phyloP scores from a whole-genome alignment of 2,113 vertebrate species.

The Takifugu bimaculatus region DNA sequence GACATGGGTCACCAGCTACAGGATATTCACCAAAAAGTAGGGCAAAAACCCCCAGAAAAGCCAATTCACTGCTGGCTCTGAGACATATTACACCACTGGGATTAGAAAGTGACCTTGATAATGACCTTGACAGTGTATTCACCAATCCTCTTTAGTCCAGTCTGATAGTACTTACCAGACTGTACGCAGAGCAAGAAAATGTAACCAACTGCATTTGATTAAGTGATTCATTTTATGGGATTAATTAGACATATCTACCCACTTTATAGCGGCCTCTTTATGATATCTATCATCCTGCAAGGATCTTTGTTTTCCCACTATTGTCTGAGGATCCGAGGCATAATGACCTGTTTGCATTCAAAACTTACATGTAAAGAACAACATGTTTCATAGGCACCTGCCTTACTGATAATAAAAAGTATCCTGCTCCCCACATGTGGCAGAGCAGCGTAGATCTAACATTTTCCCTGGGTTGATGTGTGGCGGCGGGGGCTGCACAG shows the following conservation, averaged over 20 bases:
- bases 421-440: constrained; percentile 1
- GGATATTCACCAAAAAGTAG: not conserved
- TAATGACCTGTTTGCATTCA: constrained; percentile 8
- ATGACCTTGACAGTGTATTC: too few species aligned
- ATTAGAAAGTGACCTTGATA: too few species aligned
- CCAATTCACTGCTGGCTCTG: not conserved
- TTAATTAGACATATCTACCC: constrained; percentile 21
- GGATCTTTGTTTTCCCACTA: constrained; percentile 51
- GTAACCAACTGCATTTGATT: too few species aligned
- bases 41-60: not conserved
- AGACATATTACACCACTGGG: too few species aligned
- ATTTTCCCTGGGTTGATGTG: constrained; percentile 38
- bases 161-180: too few species aligned
- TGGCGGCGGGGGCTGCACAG: not conserved
- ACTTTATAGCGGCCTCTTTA: constrained; percentile 19
- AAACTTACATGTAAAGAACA: constrained; percentile 2
- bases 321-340: constrained; percentile 23
- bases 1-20: not conserved
- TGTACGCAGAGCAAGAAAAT: too few species aligned
- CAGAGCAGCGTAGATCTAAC: constrained; percentile 12
- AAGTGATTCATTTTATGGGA: not conserved
- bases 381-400: constrained; percentile 24
- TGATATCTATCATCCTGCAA: constrained; percentile 30
- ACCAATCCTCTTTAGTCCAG: too few species aligned
- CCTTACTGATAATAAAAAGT: not conserved